A percentile compares a stretch with the other conserved stretches of the same genome.
phyloP scores from a whole-genome alignment of 2,888 invertebrate genomes.

The Eledona agricola region DNA sequence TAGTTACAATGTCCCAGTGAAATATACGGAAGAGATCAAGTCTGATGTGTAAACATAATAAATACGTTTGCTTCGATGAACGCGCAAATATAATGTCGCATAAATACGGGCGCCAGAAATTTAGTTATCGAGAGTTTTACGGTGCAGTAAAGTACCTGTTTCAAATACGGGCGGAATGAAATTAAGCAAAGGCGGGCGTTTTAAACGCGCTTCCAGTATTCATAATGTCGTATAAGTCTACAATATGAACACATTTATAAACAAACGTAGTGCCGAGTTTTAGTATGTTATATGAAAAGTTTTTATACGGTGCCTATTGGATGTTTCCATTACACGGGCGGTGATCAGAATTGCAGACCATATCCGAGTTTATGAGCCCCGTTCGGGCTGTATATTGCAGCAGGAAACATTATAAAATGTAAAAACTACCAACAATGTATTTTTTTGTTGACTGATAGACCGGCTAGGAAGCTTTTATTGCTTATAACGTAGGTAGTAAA shows the following conservation, averaged over 20 bases:
- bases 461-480: constrained; percentile 57
- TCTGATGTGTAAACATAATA: constrained; percentile 29
- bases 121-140: constrained; percentile 52
- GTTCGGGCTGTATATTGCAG: constrained; percentile 58
- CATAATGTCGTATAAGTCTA: constrained; percentile 40
- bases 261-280: constrained; percentile 42
- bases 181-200: constrained; percentile 45
- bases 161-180: constrained; percentile 45
- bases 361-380: constrained; percentile 59
- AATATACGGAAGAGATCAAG: constrained; percentile 14
- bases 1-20: neutral
- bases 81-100: constrained; percentile 41
- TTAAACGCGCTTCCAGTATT: constrained; percentile 41
- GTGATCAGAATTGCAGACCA: constrained; percentile 60
- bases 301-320: constrained; percentile 61
- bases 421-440: constrained; percentile 60
- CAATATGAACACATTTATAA: constrained; percentile 50
- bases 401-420: constrained; percentile 61
- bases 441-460: constrained; percentile 54
- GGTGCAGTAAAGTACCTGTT: constrained; percentile 46
- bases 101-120: constrained; percentile 51
- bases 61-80: constrained; percentile 42
- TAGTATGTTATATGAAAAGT: constrained; percentile 40
- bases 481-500: constrained; percentile 55
- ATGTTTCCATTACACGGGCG: constrained; percentile 58